Base-by-base conservation (phyloP, 2,888 invertebrate genomes). In the Frankliniella fusca region DNA sequence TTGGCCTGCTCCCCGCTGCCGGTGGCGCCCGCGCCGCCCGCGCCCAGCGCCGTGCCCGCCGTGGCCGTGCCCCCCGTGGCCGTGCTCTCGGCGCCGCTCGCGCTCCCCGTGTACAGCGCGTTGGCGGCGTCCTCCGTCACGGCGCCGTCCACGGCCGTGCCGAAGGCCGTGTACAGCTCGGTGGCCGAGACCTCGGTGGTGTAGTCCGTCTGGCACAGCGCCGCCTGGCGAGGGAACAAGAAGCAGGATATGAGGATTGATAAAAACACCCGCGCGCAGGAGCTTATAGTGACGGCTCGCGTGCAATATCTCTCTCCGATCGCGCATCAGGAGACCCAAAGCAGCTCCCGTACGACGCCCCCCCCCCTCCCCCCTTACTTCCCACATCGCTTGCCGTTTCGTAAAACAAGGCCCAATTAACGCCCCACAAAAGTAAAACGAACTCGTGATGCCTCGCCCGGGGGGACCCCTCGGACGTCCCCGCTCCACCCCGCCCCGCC, bases 141-240 rank as follows among this genome's bases (percentile, higher is more conserved):
- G 70, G 70, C 70, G 70, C 70, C 70, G 70, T 76, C 70, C 70
- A 76, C 70, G 23, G 70, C 70, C 70, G 70, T 76, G 70, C 70
- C 70, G 70, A 76, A 76, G 11, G 70, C 70, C 70, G 70, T 76
- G 70, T 76, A 76, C 70, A 76, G 70, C 27, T 76, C 70, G 23
- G 70, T 76, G 7, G 70, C 70, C 70, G 70, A 27, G 23, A 9
- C 70, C 70, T 76, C 70, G 23, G 70, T 76, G 27, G 70, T 76
- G 70, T 12, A 76, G 70, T 76, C 70, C 70, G 70, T 76, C 70
- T 76, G 70, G 27, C 70, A 76, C 70, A 76, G 70, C 70, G 27
- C 70, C 23, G 70, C 70, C 70, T 76, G 70, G 27, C 9, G 61
- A 15, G 61, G 15, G 61, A 61, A 61, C 61, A 61, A 7, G 20